Conservation (phyloP, 2,797 vertebrate species). For the Notolepis coatsorum region DNA sequence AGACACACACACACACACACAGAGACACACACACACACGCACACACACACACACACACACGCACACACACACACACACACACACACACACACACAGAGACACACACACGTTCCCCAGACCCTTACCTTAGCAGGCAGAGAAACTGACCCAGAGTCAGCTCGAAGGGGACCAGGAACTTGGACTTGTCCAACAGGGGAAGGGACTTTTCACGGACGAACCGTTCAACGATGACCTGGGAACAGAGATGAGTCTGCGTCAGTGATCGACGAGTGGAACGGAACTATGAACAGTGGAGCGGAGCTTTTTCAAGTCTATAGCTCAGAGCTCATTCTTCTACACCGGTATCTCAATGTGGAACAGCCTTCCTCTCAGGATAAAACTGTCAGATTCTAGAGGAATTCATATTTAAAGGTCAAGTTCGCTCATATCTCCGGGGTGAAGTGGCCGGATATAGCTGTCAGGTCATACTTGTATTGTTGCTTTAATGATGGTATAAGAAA, state of each 20-base stretch:
- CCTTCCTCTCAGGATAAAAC: too few relatives aligned
- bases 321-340: too few relatives aligned
- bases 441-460: too few relatives aligned
- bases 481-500: too few relatives aligned
- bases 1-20: background rate
- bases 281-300: rapidly evolving
- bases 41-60: background rate
- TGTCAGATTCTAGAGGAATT: too few relatives aligned
- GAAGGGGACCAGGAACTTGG: constrained; percentile 86
- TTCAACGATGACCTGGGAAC: constrained; percentile 85
- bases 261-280: background rate
- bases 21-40: background rate
- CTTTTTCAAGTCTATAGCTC: too few relatives aligned
- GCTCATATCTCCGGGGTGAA: too few relatives aligned
- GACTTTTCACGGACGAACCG: constrained; percentile 81
- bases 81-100: background rate
- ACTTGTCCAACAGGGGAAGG: constrained; percentile 85
- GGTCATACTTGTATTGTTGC: too few relatives aligned
- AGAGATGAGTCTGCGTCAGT: constrained; percentile 14
- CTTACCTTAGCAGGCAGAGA: constrained; percentile 84
- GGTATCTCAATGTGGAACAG: too few relatives aligned
- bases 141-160: constrained; percentile 88
- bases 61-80: background rate
- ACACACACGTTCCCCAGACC: background rate
- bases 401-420: too few relatives aligned